Base-by-base conservation (phyloP, 2,797 vertebrate species). In the Sebastes variabilis region DNA sequence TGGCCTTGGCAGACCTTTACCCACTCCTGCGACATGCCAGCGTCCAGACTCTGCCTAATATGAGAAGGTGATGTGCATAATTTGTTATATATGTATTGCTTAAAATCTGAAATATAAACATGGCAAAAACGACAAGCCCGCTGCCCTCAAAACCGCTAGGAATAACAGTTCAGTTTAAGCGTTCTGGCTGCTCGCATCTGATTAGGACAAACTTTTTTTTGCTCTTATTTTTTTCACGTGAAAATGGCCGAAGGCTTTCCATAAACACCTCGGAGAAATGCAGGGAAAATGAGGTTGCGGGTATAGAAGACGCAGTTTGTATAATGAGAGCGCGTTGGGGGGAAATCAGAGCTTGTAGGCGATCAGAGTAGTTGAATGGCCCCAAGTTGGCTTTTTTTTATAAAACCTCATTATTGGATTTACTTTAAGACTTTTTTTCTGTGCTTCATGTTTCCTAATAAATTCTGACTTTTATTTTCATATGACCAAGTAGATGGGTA, bases 21-120 rank as follows among this genome's bases (percentile, higher is more conserved):
- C 91, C 87, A 80, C 80, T 87, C 3, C 83, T 82, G 87, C 85
- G 75, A 75, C 88, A 85, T 75, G 87, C 88, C 90, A 89, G 84
- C 81, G 84, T 93, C 93, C 93, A 93, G 88, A 85, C 87, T 90
- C 80, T 79, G 89, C 89, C 92, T 91, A 94, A 95, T 86, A 92
- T 85, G 86, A 95, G 92, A 94, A 95, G 91, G 89, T 94, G 93
- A 95, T 95, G 90, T 93, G 93, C 91, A 93, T 94, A 94, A 95
- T 95, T 95, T 94, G 91, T 93, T 91, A 91, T 93, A 93, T 92
- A 94, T 93, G 89, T 92, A 94, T 95, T 94, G 87, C 89, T 89
- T 83, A 93, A 55, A 93, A 93, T 91, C 80, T 85, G 87, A 91
- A 93, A 92, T 87, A 90, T 93, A 93, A 95, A 93, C 87, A 93